Conservation (phyloP, 2,113 vertebrate genomes). For the Dipodomys ordii region DNA sequence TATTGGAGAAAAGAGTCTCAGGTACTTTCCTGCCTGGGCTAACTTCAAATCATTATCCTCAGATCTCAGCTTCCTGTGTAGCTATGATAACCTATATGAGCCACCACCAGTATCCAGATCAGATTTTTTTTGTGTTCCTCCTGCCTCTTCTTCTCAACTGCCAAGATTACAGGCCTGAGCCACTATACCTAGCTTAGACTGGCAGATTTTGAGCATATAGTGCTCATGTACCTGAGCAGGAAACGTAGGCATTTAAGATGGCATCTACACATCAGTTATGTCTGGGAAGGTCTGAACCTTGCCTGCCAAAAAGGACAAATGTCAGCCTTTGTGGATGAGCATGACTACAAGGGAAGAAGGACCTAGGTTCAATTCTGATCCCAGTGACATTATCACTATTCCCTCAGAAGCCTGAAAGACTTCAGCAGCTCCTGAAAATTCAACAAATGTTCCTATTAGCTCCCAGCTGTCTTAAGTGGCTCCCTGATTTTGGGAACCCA, state of each 20-base stretch:
- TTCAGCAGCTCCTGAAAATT: conserved; percentile 3
- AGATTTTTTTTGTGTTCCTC: not conserved
- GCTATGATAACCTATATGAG: too few relatives aligned
- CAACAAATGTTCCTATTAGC: not conserved
- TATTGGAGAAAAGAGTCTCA: too few relatives aligned
- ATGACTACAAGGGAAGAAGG: not conserved
- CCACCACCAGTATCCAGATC: too few relatives aligned
- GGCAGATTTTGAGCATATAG: conserved; percentile 9
- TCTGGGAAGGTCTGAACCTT: not conserved
- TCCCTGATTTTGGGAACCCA: not conserved
- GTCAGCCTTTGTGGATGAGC: not conserved
- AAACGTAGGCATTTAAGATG: not conserved
- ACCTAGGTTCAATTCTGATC: not conserved
- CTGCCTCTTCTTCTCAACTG: too few relatives aligned
- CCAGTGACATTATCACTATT: not conserved
- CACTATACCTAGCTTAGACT: not conserved
- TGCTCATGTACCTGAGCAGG: not conserved
- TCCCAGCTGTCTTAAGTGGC: not conserved
- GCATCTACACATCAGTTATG: not conserved
- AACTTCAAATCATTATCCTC: too few relatives aligned
- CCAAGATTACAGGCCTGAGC: not conserved
- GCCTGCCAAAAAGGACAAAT: not conserved
- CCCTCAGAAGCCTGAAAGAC: not conserved
- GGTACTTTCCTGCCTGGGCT: too few relatives aligned
- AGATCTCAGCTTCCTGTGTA: too few relatives aligned